Evolutionary conservation across 2,888 invertebrate species (phyloP).

Genomic region (Galerucella nymphaeae): DNA sequence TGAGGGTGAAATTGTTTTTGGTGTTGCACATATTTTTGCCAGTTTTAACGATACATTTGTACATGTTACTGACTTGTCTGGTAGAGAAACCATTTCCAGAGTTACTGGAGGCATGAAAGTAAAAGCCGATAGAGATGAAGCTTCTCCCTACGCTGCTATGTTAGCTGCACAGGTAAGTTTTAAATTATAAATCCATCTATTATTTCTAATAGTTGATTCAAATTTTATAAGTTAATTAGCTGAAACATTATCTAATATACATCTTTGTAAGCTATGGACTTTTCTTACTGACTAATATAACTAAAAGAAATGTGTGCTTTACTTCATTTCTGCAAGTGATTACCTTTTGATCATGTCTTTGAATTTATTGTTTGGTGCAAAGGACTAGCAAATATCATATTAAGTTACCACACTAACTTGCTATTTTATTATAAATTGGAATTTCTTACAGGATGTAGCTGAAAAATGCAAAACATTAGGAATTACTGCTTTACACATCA

Average conservation of each 20-base stretch:
- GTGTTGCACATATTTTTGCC: slow-evolving; percentile 99
- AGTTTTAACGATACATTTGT: slow-evolving; percentile 99
- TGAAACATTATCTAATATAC: too few relatives aligned
- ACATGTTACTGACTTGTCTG: slow-evolving; percentile 99
- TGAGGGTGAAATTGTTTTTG: slow-evolving; percentile 98
- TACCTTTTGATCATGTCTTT: too few relatives aligned
- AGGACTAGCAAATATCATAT: too few relatives aligned
- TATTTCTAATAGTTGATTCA: too few relatives aligned
- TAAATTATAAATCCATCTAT: neutral
- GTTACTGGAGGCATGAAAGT: slow-evolving; percentile 99
- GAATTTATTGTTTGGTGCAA: too few relatives aligned
- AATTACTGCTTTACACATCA: slow-evolving; percentile 98
- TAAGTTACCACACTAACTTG: too few relatives aligned
- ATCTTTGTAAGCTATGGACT: too few relatives aligned
- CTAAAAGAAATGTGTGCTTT: too few relatives aligned
- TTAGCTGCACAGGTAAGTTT: slow-evolving; percentile 93
- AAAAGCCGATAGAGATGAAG: slow-evolving; percentile 99
- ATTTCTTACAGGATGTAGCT: slow-evolving; percentile 84
- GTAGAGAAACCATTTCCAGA: slow-evolving; percentile 92
- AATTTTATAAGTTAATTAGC: too few relatives aligned
- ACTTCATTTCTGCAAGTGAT: too few relatives aligned
- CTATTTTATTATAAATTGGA: neutral
- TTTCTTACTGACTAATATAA: too few relatives aligned
- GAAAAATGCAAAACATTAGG: slow-evolving; percentile 98
- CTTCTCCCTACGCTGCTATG: slow-evolving; percentile 99